These are phyloP conservation scores for Harpagifer antarcticus DNA, from an alignment of 2,797 vertebrate species.

Conservation along the genomic window DNA sequence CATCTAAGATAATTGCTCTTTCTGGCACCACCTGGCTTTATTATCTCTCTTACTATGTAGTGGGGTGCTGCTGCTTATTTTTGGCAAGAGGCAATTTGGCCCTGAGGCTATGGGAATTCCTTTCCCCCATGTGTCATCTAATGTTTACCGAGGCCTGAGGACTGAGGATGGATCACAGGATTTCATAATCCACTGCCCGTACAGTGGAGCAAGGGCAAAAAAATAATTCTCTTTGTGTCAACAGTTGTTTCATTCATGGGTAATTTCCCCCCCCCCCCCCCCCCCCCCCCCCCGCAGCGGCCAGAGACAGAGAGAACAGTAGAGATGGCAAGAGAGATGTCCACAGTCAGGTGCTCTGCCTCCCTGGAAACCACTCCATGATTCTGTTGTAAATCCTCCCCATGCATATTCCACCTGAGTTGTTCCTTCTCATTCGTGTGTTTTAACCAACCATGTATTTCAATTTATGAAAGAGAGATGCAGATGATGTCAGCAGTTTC, in stretches of 20 bases:
- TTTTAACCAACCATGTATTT: slow-evolving; percentile 65
- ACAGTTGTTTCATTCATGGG: slow-evolving; percentile 84
- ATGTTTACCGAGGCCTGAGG: slow-evolving; percentile 83
- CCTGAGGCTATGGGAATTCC: slow-evolving; percentile 80
- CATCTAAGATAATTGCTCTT: slow-evolving; percentile 72
- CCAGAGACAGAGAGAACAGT: slow-evolving; percentile 41
- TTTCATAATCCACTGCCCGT: slow-evolving; percentile 81
- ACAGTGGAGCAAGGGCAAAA: slow-evolving; percentile 74
- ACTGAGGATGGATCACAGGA: slow-evolving; percentile 80
- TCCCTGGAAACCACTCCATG: slow-evolving; percentile 64
- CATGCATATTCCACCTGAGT: slow-evolving; percentile 67
- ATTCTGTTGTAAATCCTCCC: slow-evolving; percentile 54
- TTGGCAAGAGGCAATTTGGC: slow-evolving; percentile 71
- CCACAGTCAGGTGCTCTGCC: slow-evolving; percentile 61
- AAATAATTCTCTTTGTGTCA: slow-evolving; percentile 83
- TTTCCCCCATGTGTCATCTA: slow-evolving; percentile 84
- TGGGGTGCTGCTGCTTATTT: slow-evolving; percentile 60
- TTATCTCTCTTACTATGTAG: slow-evolving; percentile 70
- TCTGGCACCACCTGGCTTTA: slow-evolving; percentile 65
- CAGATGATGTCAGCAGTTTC: slow-evolving; percentile 70
- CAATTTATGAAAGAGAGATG: slow-evolving; percentile 65
- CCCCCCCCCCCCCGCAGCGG: slow-evolving; percentile 62
- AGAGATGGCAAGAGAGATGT: slow-evolving; percentile 61
- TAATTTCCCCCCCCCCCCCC: slow-evolving; percentile 77
- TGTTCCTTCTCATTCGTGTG: slow-evolving; percentile 57